Base-by-base conservation (phyloP, 1,140 invertebrate species). In the Drosophila obscura region DNA sequence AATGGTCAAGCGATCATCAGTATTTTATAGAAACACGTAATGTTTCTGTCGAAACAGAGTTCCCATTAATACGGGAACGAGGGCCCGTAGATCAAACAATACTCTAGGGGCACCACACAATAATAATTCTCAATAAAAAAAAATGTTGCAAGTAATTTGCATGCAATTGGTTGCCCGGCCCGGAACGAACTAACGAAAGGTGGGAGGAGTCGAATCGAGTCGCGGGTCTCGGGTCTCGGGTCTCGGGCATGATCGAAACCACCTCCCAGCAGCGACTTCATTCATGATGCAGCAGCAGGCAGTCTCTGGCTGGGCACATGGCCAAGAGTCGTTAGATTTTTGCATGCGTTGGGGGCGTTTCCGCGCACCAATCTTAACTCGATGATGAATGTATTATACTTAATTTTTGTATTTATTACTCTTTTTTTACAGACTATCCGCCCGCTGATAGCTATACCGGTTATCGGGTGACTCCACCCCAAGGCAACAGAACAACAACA, bases 401-500 rank as follows among this genome's bases (percentile, higher is more conserved):
- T 24, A 53, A 55, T 57, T 63, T 69, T 60, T 69, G 58, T 53
- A 60, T 68, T 50, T 73, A 65, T 77, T 67, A 45, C 60, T 57
- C 31, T 67, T 22, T 66, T 44, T 77, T 69, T 73, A 43, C 65
- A 91, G 90, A 91, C 79, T 91, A 85, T 84, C 80, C 90, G 73
- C 69, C 80, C 48, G 87, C 78, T 73, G 75, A 82, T 78, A 90
- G 75, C 73, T 91, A 90, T 85, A 80, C 85, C 82, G 85, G 83
- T 82, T 91, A 88, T 90, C 83, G 80, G 82, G 61, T 91, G 76
- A 90, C 83, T 80, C 80, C 82, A 88, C 84, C 83, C 76, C 80
- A 83, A 64, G 75, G 39, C 73, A 76, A 58, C 90, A 94, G 94
- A 96, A 96, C 91, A 95, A 96, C 93, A 95, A 94, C 80, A 96